These are phyloP conservation scores for Myzus persicae DNA, from an alignment of 1,140 invertebrate species.

Conservation along the genomic window DNA sequence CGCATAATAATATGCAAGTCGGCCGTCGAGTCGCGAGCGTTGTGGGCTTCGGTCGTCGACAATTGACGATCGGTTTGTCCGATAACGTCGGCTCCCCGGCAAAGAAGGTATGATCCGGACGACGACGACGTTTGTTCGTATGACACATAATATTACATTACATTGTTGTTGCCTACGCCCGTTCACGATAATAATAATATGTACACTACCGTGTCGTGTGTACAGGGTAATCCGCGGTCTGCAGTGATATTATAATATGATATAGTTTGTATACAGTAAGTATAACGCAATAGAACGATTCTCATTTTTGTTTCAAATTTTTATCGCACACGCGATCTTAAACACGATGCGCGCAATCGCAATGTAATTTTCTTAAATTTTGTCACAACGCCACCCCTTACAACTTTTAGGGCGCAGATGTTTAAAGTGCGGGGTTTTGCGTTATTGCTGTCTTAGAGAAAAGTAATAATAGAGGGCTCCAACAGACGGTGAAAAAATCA, in stretches of 20 bases:
- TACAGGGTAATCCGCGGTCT: neutral
- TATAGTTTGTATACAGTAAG: too few species aligned
- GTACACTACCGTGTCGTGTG: neutral
- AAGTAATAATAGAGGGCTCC: neutral
- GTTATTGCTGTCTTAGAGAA: neutral
- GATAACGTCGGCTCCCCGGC: conserved; percentile 11
- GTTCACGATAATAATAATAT: neutral
- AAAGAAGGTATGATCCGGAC: neutral
- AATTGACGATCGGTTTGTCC: neutral
- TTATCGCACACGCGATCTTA: too few species aligned
- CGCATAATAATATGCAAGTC: neutral
- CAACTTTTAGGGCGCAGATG: too few species aligned
- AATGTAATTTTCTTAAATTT: neutral
- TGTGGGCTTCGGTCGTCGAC: conserved; percentile 19
- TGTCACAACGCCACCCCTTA: too few species aligned
- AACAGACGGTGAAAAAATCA: neutral
- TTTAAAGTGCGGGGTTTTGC: too few species aligned
- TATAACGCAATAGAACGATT: neutral
- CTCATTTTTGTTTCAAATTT: neutral
- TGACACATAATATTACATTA: conserved; percentile 18
- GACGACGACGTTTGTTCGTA: neutral
- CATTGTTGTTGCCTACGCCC: conserved; percentile 6
- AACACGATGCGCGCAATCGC: too few species aligned
- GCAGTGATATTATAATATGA: too few species aligned
- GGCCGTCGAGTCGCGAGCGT: neutral